Evolutionary conservation across 2,113 vertebrate genomes (phyloP), one percentile per base, ranked within the genome.

Genomic region (Gopherus evgoodei): DNA sequence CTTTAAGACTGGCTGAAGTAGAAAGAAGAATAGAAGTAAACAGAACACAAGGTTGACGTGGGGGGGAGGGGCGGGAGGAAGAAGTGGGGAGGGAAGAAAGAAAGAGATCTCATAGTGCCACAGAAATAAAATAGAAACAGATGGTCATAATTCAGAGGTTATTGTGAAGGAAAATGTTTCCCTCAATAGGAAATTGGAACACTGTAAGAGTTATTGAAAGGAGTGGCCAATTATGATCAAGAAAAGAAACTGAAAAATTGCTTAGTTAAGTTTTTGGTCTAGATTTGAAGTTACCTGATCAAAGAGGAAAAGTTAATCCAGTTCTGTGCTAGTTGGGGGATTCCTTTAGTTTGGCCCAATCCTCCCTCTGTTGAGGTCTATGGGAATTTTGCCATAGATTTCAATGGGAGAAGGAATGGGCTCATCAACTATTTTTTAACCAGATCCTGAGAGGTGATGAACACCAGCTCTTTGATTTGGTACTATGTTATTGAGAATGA

Each of bases 111-210:
- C 88, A 78, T 72, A 31, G 12, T 82, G 62, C 31, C 38, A 31
- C 57, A 92, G 88, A 95, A 79, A 89, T 76, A 27, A 95, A 94
- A 91, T 90, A 95, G 94, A 97, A 96, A 97, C 27, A 84, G 79
- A 84, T 80, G 93, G 93, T 89, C 42, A 78, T 35, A 38, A 57
- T 92, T 89, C 75, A 83, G 24, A 90, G 3, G 3, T 87, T 44
- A 65, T 88, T 22, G 35, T 94, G 62, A 24, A 88, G 65, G 44
- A 94, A 89, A 93, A 94, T 96, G 56, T 90, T 95, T 96, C 90
- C 86, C 65, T 94, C 88, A 65, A 91, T 21, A 85, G 85, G 93
- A 84, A 90, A 92, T 83, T 79, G 89, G 78, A 95, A 95, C 94
- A 80, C 5, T 2, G 72, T 53, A 91, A 91, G 93, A 57, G 59